Base-by-base conservation (phyloP, 2,888 invertebrate genomes). In the Gisinianus flammeolus region DNA sequence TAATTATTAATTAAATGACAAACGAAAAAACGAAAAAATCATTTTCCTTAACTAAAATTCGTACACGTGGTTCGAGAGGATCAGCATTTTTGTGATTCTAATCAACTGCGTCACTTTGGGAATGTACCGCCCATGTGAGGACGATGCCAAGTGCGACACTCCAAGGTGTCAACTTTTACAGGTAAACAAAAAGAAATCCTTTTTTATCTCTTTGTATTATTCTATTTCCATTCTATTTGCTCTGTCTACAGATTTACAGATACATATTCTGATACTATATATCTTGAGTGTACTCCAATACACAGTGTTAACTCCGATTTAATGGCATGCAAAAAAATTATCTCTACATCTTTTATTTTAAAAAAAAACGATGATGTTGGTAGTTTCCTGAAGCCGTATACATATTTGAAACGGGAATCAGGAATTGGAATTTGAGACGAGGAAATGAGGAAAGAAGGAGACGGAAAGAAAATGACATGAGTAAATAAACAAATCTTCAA, bases 111-210 rank as follows among this genome's bases (percentile, higher is more conserved):
- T 99, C 85, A 99, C 99, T 19, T 90, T 99, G 86, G 99, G 99
- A 81, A 98, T 99, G 98, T 99, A 98, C 89, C 96, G 98, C 89
- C 99, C 99, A 30, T 99, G 99, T 88, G 94, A 95, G 86, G 98
- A 97, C 88, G 95, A 96, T 86, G 85, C 86, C 75, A 91, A 92
- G 85, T 99, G 99, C 88, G 89, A 92, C 81, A 93, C 93, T 85
- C 94, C 93, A 88, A 91, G 95, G 86, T 96, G 96, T 89, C 93
- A 94, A 89, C 94, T 96, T 88, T 89, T 96, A 87, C 94, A 96
- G 93, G 96, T 96, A 88, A 90, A 89, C 86, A 24, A 3, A 12
- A 6, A 67, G n/a, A 4, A 8, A 19, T 66, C 64, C 19, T 64
- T 26, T 26, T 33, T 69, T 5, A 6, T 12, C 8, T 56, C 56